Conservation (phyloP, 1,140 invertebrate genomes). For the Cyclargus thomasi region DNA sequence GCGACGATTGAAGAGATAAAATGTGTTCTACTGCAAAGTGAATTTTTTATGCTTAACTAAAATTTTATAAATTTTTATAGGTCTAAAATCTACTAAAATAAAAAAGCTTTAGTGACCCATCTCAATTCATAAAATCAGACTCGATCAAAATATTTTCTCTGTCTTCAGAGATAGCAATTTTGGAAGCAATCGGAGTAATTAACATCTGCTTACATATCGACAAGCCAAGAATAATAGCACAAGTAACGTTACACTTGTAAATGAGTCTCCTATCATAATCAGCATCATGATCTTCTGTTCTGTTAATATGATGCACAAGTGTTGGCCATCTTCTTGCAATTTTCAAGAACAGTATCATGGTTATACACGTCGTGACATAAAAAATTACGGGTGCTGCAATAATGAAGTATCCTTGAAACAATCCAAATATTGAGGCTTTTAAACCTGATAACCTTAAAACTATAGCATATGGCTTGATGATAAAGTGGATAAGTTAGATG, state of each 20-base stretch:
- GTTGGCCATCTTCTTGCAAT: background rate
- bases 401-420: too few relatives aligned
- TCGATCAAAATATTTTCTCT: too few relatives aligned
- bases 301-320: background rate
- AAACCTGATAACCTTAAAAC: too few relatives aligned
- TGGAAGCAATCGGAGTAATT: background rate
- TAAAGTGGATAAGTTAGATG: too few relatives aligned
- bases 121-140: background rate
- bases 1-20: background rate
- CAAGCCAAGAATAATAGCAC: slow-evolving; percentile 1
- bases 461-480: too few relatives aligned
- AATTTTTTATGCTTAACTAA: background rate
- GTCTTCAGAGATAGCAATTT: background rate
- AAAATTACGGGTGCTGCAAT: background rate
- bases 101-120: background rate
- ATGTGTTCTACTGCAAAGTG: slow-evolving; percentile 9
- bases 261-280: background rate
- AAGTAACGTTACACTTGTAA: background rate
- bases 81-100: background rate
- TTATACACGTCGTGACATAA: background rate
- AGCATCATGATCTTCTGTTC: background rate
- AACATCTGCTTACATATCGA: background rate
- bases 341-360: background rate
- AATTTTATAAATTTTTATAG: background rate
- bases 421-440: too few relatives aligned